These are phyloP conservation scores for Arion vulgaris DNA, from an alignment of 1,140 invertebrate genomes.

Conservation along the genomic window DNA sequence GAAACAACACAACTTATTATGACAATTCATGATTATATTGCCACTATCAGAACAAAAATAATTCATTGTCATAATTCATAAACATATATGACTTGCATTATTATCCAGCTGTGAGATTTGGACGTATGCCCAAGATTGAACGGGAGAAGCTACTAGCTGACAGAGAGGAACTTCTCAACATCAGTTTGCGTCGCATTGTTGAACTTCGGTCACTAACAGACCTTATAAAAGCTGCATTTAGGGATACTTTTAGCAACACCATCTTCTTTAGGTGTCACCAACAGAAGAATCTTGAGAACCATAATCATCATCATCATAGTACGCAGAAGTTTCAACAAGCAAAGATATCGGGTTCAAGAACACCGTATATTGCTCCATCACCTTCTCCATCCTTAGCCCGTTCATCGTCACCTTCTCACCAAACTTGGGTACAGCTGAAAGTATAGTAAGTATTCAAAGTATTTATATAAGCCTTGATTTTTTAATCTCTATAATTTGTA, in stretches of 20 bases:
- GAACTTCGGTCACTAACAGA: constrained; percentile 59
- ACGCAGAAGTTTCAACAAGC: neutral
- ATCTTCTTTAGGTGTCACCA: constrained; percentile 42
- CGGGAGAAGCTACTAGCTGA: constrained; percentile 88
- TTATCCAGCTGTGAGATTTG: constrained; percentile 95
- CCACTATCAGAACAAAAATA: too few species aligned
- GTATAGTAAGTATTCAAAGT: neutral
- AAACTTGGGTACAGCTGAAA: neutral
- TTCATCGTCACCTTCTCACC: neutral
- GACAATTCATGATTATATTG: too few species aligned
- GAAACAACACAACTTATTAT: too few species aligned
- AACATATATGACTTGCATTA: too few species aligned
- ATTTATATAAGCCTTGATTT: too few species aligned
- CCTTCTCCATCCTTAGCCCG: neutral
- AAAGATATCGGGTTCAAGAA: neutral
- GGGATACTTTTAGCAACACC: constrained; percentile 52
- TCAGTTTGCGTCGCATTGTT: constrained; percentile 51
- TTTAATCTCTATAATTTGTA: too few species aligned
- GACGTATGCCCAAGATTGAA: constrained; percentile 97
- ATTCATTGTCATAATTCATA: too few species aligned
- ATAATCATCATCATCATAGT: neutral
- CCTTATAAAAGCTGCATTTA: constrained; percentile 58
- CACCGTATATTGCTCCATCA: neutral
- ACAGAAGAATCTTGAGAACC: neutral
- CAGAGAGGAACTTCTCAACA: constrained; percentile 77